These are phyloP conservation scores for Chloroceryle aenea DNA, from an alignment of 2,113 vertebrate species.

Conservation along the genomic window DNA sequence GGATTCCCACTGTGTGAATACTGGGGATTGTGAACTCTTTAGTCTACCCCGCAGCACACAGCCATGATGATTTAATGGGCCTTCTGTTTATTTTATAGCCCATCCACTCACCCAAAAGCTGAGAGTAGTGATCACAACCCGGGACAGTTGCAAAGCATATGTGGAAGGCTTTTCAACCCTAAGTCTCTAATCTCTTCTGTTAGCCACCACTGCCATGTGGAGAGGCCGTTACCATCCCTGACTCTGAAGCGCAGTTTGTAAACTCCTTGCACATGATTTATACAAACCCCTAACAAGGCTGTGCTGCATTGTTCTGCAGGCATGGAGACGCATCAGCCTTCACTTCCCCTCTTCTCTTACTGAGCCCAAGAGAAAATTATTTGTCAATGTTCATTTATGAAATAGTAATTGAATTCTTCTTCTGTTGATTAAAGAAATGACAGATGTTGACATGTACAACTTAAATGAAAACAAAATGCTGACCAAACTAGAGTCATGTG, in stretches of 20 bases:
- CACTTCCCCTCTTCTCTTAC: neutral
- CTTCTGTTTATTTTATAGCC: slow-evolving; percentile 34
- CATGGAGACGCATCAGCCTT: neutral
- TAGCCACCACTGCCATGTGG: neutral
- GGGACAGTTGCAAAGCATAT: neutral
- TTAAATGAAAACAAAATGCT: slow-evolving; percentile 62
- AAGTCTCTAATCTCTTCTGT: neutral
- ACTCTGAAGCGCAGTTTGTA: neutral
- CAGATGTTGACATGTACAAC: slow-evolving; percentile 41
- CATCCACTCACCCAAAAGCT: neutral
- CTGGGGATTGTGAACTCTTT: neutral
- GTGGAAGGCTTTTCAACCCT: slow-evolving; percentile 20
- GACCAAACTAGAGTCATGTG: slow-evolving; percentile 17
- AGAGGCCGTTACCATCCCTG: neutral
- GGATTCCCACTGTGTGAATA: neutral
- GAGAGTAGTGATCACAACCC: neutral
- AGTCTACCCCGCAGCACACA: neutral
- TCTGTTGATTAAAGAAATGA: slow-evolving; percentile 50
- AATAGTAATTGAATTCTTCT: slow-evolving; percentile 60
- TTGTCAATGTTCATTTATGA: slow-evolving; percentile 44
- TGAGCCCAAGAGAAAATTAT: slow-evolving; percentile 4
- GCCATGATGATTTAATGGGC: neutral
- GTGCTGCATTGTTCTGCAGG: neutral
- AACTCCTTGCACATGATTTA: slow-evolving; percentile 7
- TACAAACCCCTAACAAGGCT: neutral